Evolutionary conservation across 2,888 invertebrate species (phyloP).

Genomic region (Zootermopsis nevadensis): DNA sequence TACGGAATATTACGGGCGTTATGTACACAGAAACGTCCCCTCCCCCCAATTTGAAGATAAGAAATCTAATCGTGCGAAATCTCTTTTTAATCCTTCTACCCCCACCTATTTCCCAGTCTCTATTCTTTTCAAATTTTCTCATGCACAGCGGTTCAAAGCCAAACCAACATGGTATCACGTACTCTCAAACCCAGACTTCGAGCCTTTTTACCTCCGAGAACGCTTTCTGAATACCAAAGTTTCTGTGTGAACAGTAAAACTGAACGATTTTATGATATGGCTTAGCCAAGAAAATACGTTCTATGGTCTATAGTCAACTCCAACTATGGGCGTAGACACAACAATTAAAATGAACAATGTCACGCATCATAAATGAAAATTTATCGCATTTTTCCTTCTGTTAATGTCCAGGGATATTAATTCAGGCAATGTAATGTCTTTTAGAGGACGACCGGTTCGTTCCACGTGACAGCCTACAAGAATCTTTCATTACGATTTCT

Average conservation of each 20-base stretch:
- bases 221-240: constrained; percentile 30
- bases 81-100: background rate
- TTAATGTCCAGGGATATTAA: background rate
- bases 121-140: constrained; percentile 35
- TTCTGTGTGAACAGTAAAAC: constrained; percentile 20
- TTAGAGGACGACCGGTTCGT: background rate
- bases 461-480: background rate
- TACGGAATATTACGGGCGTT: background rate
- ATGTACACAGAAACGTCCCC: no score
- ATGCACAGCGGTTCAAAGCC: constrained; percentile 30
- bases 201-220: constrained; percentile 17
- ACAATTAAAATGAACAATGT: background rate
- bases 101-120: background rate
- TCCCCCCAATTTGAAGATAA: background rate
- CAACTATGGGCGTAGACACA: constrained; percentile 6
- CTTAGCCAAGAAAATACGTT: constrained; percentile 12
- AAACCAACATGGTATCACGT: constrained; percentile 36
- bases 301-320: background rate
- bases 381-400: background rate
- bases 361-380: constrained; percentile 28
- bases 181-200: constrained; percentile 20
- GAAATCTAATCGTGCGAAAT: constrained; percentile 27
- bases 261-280: constrained; percentile 35
- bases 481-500: no score
- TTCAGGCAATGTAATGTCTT: background rate